Conservation (phyloP, 2,113 vertebrate genomes). For the Rhinoptilus africanus region DNA sequence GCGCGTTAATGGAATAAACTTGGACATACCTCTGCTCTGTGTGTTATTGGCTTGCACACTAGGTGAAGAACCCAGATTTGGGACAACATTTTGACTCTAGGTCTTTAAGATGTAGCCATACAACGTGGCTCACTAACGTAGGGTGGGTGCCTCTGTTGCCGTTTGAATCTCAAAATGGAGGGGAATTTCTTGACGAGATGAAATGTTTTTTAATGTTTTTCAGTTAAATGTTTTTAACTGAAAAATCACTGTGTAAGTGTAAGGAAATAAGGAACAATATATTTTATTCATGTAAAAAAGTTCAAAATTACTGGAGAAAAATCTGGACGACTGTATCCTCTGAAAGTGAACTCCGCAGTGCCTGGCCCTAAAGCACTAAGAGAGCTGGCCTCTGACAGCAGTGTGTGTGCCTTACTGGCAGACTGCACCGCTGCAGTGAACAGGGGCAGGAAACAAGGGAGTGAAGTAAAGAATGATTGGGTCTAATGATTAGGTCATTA, state of each 20-base stretch:
- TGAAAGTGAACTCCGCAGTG: not conserved
- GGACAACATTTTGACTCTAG: not conserved
- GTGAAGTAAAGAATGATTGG: constrained; percentile 41
- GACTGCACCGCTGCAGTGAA: not conserved
- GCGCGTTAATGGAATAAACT: too few species aligned
- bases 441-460: constrained; percentile 43
- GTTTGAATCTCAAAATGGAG: not conserved
- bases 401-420: not conserved
- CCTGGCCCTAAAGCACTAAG: not conserved
- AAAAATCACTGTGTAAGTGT: not conserved
- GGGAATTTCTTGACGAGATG: not conserved
- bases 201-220: too few species aligned
- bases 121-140: not conserved
- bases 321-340: not conserved
- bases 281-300: not conserved
- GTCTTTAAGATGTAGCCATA: not conserved
- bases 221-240: too few species aligned
- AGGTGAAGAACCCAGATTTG: too few species aligned
- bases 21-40: too few species aligned
- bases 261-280: not conserved
- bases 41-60: too few species aligned
- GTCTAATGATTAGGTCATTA: constrained; percentile 59
- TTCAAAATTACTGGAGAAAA: not conserved
- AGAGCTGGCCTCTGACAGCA: not conserved
- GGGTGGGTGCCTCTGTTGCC: not conserved